Base-by-base conservation (phyloP, 2,797 vertebrate genomes). In the Danionella dracula region DNA sequence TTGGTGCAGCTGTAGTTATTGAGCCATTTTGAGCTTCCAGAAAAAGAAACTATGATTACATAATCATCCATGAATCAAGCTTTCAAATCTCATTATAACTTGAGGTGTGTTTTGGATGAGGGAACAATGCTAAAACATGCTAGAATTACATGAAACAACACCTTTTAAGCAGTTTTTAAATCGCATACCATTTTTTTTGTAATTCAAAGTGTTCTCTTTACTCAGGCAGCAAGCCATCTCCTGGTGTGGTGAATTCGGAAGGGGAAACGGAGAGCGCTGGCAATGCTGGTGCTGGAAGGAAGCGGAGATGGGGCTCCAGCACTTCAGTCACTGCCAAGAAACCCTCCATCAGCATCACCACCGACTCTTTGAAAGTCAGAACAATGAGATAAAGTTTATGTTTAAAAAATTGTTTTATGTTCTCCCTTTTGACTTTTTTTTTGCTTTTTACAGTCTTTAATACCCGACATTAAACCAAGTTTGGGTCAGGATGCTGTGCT, bases 301-400 rank as follows among this genome's bases (percentile, higher is more conserved):
- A 94, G 75, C 87, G 94, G 75, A 90, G 93, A 66, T 96, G 94
- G 94, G 94, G 94, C 46, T 89, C 93, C 73, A 94, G 93, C 81
- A 92, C 92, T 1, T 90, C 91, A 0, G 84, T 92, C 46, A 93
- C 91, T 17, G 88, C 92, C 79, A 96, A 95, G 87, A 94, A 94
- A 68, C 93, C 93, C 9, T 94, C 92, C 49, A 93, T 96, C 83
- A 96, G 93, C 81, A 93, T 96, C 85, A 94, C 92, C 76, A 96
- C 94, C 3, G 94, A 96, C 16, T 96, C 93, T 1, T 87, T 96
- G 31, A 96, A 95, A 92, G 94, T 95, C 21, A 49, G 54, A 32
- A 3, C 38, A 66, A 38, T 7, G 6, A n/a, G n/a, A 48, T 1
- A 19, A 17, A 41, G 3, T 3, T 27, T 27, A 6, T 27, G 23